A percentile compares a stretch with the other conserved stretches of the same genome.
phyloP scores from a whole-genome alignment of 2,113 vertebrate species.

The Glaucidium brasilianum region DNA sequence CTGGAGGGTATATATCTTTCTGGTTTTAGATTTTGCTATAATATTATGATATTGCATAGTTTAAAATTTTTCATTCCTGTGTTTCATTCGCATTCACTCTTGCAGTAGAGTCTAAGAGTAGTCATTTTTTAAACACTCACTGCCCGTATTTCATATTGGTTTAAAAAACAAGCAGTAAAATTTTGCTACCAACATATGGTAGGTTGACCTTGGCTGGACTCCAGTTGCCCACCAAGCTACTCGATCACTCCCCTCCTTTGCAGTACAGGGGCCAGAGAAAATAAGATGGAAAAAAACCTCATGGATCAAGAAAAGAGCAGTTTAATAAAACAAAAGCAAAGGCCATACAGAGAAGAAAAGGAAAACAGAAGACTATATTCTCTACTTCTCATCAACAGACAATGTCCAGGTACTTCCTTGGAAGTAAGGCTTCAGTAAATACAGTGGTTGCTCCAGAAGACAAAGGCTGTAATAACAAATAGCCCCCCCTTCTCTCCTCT shows the following conservation, averaged over 20 bases:
- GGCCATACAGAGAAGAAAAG: not conserved
- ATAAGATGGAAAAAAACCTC: not conserved
- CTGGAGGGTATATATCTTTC: not conserved
- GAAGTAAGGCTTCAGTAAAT: accelerated
- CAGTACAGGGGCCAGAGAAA: accelerated
- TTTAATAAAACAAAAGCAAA: not conserved
- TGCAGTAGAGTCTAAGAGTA: slow-evolving; percentile 9
- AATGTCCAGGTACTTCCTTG: not conserved
- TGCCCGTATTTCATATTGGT: not conserved
- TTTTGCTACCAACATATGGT: not conserved
- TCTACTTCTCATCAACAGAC: not conserved
- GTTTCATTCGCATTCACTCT: slow-evolving; percentile 34
- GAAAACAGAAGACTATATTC: not conserved
- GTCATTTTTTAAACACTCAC: slow-evolving; percentile 29
- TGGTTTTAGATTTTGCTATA: not conserved
- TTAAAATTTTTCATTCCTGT: not conserved
- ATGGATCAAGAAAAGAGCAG: not conserved
- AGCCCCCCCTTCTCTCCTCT: too few relatives aligned
- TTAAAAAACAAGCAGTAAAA: slow-evolving; percentile 8
- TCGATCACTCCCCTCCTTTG: not conserved
- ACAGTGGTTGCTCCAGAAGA: accelerated
- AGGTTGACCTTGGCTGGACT: not conserved
- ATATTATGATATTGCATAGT: not conserved
- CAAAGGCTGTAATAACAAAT: not conserved
- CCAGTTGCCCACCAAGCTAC: accelerated